Conservation (phyloP, 2,888 invertebrate genomes). For the Ephialtes manifestator region DNA sequence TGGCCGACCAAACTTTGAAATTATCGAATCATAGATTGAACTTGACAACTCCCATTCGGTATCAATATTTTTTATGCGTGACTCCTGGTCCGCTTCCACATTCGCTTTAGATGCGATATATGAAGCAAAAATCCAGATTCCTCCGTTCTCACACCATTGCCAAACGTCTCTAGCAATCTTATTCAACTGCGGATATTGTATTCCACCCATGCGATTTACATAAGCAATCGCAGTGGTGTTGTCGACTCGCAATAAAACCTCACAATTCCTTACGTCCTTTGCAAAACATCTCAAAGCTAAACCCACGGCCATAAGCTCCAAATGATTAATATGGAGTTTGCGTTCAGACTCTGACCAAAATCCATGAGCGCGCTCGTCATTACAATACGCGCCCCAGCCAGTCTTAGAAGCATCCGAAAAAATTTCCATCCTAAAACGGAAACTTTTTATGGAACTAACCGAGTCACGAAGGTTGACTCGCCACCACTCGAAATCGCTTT, state of each 20-base stretch:
- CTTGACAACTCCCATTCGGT: constrained; percentile 31
- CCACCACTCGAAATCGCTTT: constrained; percentile 42
- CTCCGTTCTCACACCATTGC: constrained; percentile 31
- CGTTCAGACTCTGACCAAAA: no score
- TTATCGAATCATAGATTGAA: constrained; percentile 52
- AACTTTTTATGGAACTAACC: background rate
- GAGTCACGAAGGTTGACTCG: constrained; percentile 17
- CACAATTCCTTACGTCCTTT: no score
- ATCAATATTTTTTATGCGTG: no score
- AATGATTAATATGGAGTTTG: background rate
- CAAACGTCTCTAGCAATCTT: background rate
- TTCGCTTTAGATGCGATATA: no score
- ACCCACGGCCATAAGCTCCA: no score
- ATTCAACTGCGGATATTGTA: no score
- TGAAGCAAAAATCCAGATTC: background rate
- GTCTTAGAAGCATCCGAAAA: constrained; percentile 49
- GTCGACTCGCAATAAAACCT: background rate
- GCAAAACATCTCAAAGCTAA: no score
- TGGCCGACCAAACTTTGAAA: constrained; percentile 42
- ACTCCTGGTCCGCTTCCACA: constrained; percentile 24
- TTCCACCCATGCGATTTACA: background rate
- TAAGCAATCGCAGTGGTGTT: constrained; percentile 3
- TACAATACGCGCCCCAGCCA: constrained; percentile 41
- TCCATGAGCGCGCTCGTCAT: no score
- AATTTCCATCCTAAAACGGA: constrained; percentile 32